Percentiles rank a stretch among this genome's conserved stretches.
phyloP scores from a whole-genome alignment of 2,888 invertebrate genomes.

The Teleiodes luculella region DNA sequence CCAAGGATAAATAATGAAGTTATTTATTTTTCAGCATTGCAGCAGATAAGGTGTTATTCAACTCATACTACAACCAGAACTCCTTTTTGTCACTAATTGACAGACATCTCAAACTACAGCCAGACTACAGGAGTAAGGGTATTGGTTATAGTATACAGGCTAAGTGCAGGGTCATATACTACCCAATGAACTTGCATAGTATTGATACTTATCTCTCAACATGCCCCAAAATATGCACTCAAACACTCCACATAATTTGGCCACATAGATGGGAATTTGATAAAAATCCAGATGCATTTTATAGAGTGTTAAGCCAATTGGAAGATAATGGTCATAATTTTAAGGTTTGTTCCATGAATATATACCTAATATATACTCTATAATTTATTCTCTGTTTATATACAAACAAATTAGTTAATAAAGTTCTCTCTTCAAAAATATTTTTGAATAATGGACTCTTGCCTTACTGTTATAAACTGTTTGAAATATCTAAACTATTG shows the following conservation, averaged over 20 bases:
- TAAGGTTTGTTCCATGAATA: constrained; percentile 12
- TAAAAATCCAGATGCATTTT: constrained; percentile 76
- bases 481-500: too few species aligned
- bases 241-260: constrained; percentile 18
- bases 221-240: not conserved
- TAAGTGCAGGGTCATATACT: constrained; percentile 60
- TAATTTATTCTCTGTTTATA: too few species aligned
- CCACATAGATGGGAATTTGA: constrained; percentile 87
- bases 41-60: constrained; percentile 83
- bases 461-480: too few species aligned
- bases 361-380: not conserved
- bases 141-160: not conserved
- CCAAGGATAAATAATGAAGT: not conserved
- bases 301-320: constrained; percentile 13
- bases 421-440: too few species aligned
- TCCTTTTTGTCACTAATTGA: constrained; percentile 11
- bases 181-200: constrained; percentile 70
- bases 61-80: constrained; percentile 75
- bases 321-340: constrained; percentile 9
- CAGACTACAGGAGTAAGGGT: constrained; percentile 7
- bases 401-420: too few species aligned
- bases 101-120: constrained; percentile 9
- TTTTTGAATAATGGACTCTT: too few species aligned
- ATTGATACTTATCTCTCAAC: constrained; percentile 16
- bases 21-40: constrained; percentile 71